Percentiles rank a stretch among this genome's conserved stretches.
These are phyloP conservation scores for Agapornis canus DNA, from an alignment of 2,797 vertebrate genomes.

Conservation along the genomic window DNA sequence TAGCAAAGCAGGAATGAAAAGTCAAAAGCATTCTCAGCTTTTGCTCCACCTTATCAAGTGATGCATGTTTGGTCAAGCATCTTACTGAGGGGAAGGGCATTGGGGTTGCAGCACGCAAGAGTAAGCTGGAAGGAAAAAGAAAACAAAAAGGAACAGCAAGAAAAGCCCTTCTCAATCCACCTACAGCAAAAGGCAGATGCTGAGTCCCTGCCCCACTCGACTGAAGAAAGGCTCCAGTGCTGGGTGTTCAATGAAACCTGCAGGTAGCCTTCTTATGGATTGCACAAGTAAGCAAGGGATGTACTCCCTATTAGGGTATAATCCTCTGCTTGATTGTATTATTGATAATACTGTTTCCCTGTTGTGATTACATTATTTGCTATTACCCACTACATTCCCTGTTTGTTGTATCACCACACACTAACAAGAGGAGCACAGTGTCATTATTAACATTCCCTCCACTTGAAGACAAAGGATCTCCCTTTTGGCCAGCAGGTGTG, in stretches of 20 bases:
- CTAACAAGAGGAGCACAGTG: fast-evolving
- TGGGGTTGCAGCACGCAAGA: not conserved
- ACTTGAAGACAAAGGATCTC: not conserved
- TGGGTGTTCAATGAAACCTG: not conserved
- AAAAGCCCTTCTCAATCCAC: not conserved
- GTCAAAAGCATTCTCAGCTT: not conserved
- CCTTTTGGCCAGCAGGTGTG: not conserved
- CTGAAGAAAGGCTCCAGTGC: not conserved
- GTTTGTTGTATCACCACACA: not conserved
- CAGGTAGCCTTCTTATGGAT: not conserved
- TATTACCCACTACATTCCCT: not conserved
- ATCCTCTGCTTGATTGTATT: not conserved
- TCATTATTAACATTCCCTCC: not conserved
- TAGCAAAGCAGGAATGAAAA: not conserved
- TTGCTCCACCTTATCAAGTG: not conserved
- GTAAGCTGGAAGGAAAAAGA: not conserved
- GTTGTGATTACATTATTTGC: not conserved
- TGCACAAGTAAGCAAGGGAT: not conserved
- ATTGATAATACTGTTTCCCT: not conserved
- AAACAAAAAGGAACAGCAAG: fast-evolving
- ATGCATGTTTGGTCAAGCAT: not conserved
- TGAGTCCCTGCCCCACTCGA: not conserved
- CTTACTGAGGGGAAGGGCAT: fast-evolving
- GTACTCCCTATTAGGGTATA: not conserved
- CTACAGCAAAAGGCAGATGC: not conserved